These are phyloP conservation scores for Conchocele bisecta DNA, from an alignment of 2,888 invertebrate species.

Conservation along the genomic window DNA sequence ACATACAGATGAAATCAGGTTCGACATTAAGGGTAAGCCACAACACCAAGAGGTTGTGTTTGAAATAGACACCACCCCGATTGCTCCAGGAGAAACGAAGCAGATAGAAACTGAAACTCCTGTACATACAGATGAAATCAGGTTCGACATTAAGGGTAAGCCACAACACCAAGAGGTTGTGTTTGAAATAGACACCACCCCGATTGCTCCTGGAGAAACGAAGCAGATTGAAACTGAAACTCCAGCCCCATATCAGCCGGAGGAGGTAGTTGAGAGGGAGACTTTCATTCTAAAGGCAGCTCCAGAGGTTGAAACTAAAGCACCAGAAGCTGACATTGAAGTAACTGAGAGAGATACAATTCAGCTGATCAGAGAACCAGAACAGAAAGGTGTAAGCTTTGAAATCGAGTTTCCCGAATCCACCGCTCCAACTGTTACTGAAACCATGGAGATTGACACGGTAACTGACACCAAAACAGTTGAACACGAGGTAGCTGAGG, in stretches of 20 bases:
- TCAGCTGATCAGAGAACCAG: constrained; percentile 60
- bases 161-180: constrained; percentile 42
- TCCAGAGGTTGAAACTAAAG: constrained; percentile 60
- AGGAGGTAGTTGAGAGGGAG: constrained; percentile 58
- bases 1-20: constrained; percentile 58
- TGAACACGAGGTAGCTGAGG: constrained; percentile 54
- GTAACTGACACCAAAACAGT: constrained; percentile 49
- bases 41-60: not conserved
- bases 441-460: constrained; percentile 56
- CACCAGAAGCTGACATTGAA: constrained; percentile 60
- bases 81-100: not conserved
- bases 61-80: not conserved
- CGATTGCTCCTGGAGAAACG: constrained; percentile 44
- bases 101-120: constrained; percentile 13
- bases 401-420: constrained; percentile 55
- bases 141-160: constrained; percentile 53
- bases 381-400: constrained; percentile 55
- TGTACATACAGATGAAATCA: constrained; percentile 60
- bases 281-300: constrained; percentile 47
- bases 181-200: constrained; percentile 38
- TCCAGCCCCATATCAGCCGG: constrained; percentile 54
- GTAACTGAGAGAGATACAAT: constrained; percentile 65
- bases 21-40: constrained; percentile 58
- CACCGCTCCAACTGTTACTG: constrained; percentile 51
- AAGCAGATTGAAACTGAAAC: constrained; percentile 50